Evolutionary conservation across 2,888 invertebrate genomes (phyloP), one percentile per base, ranked within the genome.

Genomic region (Leptinotarsa peninsularis): DNA sequence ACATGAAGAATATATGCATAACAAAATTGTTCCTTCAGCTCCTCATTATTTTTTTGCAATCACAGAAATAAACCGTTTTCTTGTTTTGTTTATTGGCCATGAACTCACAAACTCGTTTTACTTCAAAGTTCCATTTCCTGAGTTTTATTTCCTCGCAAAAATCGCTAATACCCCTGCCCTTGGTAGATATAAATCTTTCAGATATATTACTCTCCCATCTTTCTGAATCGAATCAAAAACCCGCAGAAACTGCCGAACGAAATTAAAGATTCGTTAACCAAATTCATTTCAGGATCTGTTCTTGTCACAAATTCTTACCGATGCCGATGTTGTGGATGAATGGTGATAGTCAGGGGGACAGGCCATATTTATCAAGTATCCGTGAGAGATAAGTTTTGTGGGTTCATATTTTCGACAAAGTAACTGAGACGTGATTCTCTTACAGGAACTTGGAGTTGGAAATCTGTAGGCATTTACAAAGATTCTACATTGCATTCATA

Each of bases 241-340:
- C 43, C 15, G 43, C 56, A 43, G 56, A 69, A 69, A 52, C 33
- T 56, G 52, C 21, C 23, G 14, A 54, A 69, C 69, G 69, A 52
- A 69, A 69, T 69, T 69, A 56, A 56, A 56, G 33, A 69, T 56
- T 69, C 69, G 18, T 43, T 56, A 56, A 69, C 18, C 69, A 23
- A 56, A 56, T 69, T 49, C 21, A 52, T 56, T 69, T 56, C 58
- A 56, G 58, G 69, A 56, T 69, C 56, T 69, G 69, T 69, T 69
- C 56, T 56, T 69, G 69, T 69, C 69, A 69, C 56, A 33, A 56
- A 56, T 67, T 49, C 49, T 33, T 17, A 27, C 60, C 67, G 72
- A 54, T 67, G 15, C 60, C 67, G 72, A 54, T 67, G 18, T 54
- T 58, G n/a, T 43, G 66, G 54, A 72, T 33, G 66, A 56, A 66